Conservation (phyloP, 2,888 invertebrate species). For the Sinotaia quadrata region DNA sequence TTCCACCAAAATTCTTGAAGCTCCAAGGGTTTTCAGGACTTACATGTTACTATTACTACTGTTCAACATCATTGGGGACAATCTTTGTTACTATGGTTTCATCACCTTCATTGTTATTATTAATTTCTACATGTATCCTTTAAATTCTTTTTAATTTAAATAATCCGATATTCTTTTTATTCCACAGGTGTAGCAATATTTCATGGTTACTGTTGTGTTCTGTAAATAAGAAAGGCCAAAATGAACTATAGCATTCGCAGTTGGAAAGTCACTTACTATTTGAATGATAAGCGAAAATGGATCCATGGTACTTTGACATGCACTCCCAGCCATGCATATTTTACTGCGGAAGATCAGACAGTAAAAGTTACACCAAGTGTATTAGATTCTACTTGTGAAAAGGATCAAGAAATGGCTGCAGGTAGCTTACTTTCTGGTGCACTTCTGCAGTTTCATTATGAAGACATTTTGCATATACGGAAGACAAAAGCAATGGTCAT, state of each 20-base stretch:
- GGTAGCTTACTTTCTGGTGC: background rate
- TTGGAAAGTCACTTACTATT: slow-evolving; percentile 48
- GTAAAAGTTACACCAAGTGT: background rate
- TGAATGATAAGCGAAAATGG: slow-evolving; percentile 47
- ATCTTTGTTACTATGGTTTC: too few species aligned
- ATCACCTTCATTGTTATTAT: too few species aligned
- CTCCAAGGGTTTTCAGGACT: too few species aligned
- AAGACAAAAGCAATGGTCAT: slow-evolving; percentile 54
- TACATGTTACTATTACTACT: too few species aligned
- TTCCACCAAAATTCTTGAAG: too few species aligned
- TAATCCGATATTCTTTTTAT: too few species aligned
- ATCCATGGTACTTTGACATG: slow-evolving; percentile 46
- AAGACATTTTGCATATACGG: slow-evolving; percentile 46
- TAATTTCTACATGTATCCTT: too few species aligned
- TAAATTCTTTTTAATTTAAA: too few species aligned
- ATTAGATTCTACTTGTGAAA: background rate
- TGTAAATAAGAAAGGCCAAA: too few species aligned
- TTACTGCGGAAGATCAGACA: slow-evolving; percentile 31
- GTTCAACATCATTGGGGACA: too few species aligned
- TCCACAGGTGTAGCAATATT: too few species aligned
- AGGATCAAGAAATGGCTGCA: background rate
- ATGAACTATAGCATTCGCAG: slow-evolving; percentile 22
- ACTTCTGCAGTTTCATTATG: slow-evolving; percentile 37
- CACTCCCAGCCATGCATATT: slow-evolving; percentile 36
- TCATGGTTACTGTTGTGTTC: too few species aligned